These are phyloP conservation scores for Drosophila malerkotliana DNA, from an alignment of 1,140 invertebrate species.

Conservation along the genomic window DNA sequence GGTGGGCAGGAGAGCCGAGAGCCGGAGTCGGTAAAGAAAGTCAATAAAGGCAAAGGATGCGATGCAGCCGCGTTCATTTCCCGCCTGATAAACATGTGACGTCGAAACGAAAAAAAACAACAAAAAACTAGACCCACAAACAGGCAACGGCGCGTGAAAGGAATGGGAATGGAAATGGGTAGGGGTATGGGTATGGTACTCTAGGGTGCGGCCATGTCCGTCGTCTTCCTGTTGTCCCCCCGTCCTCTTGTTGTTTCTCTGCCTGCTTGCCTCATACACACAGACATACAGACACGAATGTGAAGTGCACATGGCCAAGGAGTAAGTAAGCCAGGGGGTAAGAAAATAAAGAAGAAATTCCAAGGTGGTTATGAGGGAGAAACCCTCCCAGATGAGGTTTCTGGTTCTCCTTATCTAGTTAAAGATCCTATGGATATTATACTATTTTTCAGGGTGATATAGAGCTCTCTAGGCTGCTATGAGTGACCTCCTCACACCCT, in stretches of 20 bases:
- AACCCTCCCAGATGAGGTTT: no score
- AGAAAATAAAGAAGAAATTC: not conserved
- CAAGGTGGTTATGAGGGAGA: conserved; percentile 11
- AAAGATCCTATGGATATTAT: no score
- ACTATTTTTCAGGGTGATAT: no score
- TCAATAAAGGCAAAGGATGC: conserved; percentile 27
- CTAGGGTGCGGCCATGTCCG: conserved; percentile 59
- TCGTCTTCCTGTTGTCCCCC: conserved; percentile 12
- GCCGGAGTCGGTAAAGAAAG: not conserved
- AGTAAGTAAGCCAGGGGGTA: conserved; percentile 5
- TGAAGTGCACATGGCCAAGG: conserved; percentile 6
- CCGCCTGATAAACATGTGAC: conserved; percentile 38
- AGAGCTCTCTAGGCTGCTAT: no score
- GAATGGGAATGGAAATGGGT: conserved; percentile 8
- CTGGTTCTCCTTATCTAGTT: no score
- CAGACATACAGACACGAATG: conserved; percentile 12
- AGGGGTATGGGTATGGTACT: not conserved
- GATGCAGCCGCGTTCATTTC: conserved; percentile 31
- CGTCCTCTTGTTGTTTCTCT: conserved; percentile 11
- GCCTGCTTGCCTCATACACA: conserved; percentile 20
- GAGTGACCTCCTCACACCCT: no score
- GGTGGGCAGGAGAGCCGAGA: no score
- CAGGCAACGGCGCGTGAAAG: conserved; percentile 49
- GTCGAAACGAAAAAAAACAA: not conserved
- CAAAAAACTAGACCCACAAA: conserved; percentile 29